phyloP scores from a whole-genome alignment of 1,140 invertebrate genomes.

The Neodiprion pinetum region DNA sequence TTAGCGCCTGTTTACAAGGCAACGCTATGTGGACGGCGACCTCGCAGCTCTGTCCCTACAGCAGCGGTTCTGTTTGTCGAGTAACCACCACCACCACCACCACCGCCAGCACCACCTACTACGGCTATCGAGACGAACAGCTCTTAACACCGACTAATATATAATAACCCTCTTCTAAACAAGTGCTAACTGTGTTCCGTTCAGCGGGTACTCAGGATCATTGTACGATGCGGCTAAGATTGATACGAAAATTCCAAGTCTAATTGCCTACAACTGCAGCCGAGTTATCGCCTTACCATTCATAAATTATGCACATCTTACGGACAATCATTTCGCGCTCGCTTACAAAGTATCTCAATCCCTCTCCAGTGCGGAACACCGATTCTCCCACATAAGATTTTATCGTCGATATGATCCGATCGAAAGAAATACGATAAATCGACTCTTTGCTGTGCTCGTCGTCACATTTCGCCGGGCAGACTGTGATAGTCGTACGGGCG shows the following conservation, averaged over 20 bases:
- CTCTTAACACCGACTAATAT: conserved; percentile 2
- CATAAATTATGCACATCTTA: not conserved
- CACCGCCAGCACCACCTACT: too few species aligned
- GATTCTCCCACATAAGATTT: too few species aligned
- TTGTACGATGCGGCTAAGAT: not conserved
- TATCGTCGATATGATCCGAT: too few species aligned
- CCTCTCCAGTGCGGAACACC: too few species aligned
- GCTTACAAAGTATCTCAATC: not conserved
- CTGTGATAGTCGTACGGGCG: too few species aligned
- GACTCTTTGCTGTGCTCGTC: too few species aligned
- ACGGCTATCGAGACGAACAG: not conserved
- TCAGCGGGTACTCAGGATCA: not conserved
- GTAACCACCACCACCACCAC: not conserved
- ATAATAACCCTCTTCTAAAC: conserved; percentile 5
- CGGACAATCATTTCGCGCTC: not conserved
- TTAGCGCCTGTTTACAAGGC: conserved; percentile 1
- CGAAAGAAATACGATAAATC: too few species aligned
- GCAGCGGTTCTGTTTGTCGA: not conserved
- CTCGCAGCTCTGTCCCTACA: conserved; percentile 2
- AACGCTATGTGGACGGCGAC: conserved; percentile 3
- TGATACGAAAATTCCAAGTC: not conserved
- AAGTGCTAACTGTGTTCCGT: not conserved
- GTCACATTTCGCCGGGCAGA: too few species aligned
- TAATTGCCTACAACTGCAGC: not conserved
- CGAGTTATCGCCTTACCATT: not conserved